Conservation (phyloP, 2,113 vertebrate species). For the Connochaetes taurinus region DNA sequence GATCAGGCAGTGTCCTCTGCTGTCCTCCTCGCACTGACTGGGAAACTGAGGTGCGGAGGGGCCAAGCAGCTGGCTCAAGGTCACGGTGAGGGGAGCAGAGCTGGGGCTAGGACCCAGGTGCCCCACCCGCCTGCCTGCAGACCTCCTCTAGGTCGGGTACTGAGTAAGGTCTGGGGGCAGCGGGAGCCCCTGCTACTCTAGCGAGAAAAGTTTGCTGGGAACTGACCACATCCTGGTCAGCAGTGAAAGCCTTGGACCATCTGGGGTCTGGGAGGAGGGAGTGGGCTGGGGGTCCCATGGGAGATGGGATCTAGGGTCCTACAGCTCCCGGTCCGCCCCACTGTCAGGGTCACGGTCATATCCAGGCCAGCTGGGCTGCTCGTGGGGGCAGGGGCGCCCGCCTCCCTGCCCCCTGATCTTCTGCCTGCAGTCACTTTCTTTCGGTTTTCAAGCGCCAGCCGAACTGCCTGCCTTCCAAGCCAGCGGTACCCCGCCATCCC, state of each 20-base stretch:
- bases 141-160: not conserved
- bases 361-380: not conserved
- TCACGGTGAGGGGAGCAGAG: not conserved
- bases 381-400: rapidly evolving
- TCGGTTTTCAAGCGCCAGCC: not conserved
- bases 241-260: not conserved
- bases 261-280: not conserved
- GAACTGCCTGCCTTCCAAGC: not conserved
- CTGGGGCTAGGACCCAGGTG: not conserved
- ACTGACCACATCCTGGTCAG: not conserved
- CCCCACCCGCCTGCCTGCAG: not conserved
- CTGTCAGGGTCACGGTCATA: not conserved
- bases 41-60: constrained; percentile 57
- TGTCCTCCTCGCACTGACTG: not conserved
- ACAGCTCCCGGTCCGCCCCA: not conserved
- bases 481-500: not conserved
- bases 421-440: not conserved
- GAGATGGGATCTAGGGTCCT: not conserved
- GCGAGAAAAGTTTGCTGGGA: constrained; percentile 31
- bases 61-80: constrained; percentile 46
- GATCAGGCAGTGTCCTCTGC: rapidly evolving
- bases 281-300: rapidly evolving
- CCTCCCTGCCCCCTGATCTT: not conserved
- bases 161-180: not conserved
- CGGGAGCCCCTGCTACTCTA: not conserved